Conservation (phyloP, 2,797 vertebrate species). For the Enteromius radiatus region DNA sequence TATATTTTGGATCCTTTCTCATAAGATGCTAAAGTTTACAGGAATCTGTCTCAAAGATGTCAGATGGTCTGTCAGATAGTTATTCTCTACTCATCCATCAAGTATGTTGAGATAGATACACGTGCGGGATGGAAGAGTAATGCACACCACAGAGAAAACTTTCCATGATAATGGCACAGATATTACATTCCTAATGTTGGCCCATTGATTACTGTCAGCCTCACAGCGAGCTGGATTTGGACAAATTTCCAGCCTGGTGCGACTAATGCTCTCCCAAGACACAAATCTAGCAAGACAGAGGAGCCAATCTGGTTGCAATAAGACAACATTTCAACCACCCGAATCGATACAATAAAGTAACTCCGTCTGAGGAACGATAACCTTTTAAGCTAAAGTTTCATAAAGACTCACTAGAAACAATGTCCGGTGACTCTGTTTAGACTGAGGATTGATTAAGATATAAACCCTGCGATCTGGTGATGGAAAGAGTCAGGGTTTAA, state of each 20-base stretch:
- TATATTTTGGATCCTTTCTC: not conserved
- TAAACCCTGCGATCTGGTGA: conserved; percentile 35
- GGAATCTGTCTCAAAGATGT: conserved; percentile 21
- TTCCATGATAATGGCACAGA: conserved; percentile 54
- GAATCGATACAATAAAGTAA: conserved; percentile 60
- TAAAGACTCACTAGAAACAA: conserved; percentile 46
- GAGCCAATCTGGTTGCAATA: conserved; percentile 50
- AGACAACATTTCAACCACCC: conserved; percentile 54
- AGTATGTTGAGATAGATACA: conserved; percentile 20
- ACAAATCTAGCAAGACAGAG: conserved; percentile 50
- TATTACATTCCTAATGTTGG: conserved; percentile 60
- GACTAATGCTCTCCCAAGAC: conserved; percentile 59
- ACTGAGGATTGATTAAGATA: conserved; percentile 31
- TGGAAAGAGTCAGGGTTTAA: conserved; percentile 36
- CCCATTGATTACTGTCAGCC: conserved; percentile 61
- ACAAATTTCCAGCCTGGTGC: conserved; percentile 52
- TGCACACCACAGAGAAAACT: conserved; percentile 50
- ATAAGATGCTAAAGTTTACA: conserved; percentile 17
- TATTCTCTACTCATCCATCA: conserved; percentile 55
- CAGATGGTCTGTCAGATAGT: conserved; percentile 8
- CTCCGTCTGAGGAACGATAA: conserved; percentile 47
- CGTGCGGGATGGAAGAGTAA: conserved; percentile 49
- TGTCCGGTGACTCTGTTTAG: conserved; percentile 35
- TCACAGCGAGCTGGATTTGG: conserved; percentile 48
- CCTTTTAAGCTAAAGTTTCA: conserved; percentile 58